phyloP scores from a whole-genome alignment of 2,888 invertebrate species.

The Mechanitis messenoides region DNA sequence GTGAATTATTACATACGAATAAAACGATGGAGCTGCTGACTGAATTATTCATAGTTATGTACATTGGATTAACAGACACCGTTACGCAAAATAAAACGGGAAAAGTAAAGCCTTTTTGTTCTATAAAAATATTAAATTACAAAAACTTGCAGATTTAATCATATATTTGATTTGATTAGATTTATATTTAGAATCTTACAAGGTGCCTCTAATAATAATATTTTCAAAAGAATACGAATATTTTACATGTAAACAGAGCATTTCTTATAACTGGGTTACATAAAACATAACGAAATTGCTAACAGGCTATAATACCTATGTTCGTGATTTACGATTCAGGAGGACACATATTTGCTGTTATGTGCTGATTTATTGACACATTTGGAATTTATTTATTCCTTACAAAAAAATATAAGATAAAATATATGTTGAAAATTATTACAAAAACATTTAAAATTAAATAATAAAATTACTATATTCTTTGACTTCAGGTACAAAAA shows the following conservation, averaged over 20 bases:
- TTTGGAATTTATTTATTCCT: neutral
- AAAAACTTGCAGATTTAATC: neutral
- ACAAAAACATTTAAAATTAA: no score
- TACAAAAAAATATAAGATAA: no score
- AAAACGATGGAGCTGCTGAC: conserved; percentile 3
- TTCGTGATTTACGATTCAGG: conserved; percentile 59
- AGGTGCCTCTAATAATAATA: no score
- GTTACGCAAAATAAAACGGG: conserved; percentile 4
- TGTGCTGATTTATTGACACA: conserved; percentile 36
- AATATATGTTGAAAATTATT: no score
- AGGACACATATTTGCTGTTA: conserved; percentile 51
- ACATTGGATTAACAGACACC: conserved; percentile 4
- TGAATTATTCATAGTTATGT: conserved; percentile 7
- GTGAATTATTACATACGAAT: conserved; percentile 7
- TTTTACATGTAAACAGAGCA: conserved; percentile 14
- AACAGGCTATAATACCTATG: conserved; percentile 46
- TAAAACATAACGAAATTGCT: no score
- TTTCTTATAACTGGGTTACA: conserved; percentile 28
- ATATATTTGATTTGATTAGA: neutral
- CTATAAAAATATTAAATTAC: neutral
- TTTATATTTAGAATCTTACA: neutral
- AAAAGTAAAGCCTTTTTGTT: neutral
- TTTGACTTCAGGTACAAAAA: no score
- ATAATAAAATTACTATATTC: no score
- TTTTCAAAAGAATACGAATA: no score